Percentiles rank a stretch among this genome's conserved stretches.
These are phyloP conservation scores for Calcarius lapponicus DNA, from an alignment of 2,797 vertebrate genomes.

Conservation along the genomic window DNA sequence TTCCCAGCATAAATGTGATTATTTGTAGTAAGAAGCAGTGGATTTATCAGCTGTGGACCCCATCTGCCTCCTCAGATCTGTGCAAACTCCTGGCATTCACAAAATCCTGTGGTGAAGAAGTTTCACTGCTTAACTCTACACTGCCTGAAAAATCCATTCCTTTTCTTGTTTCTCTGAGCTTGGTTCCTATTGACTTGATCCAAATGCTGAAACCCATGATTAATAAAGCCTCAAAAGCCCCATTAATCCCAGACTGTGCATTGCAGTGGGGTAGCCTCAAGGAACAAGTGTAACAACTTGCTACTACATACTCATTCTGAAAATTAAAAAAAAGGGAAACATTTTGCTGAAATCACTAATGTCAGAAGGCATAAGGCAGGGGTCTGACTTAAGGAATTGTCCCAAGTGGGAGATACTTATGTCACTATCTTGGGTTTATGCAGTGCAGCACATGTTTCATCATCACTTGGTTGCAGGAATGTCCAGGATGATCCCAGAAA, in stretches of 20 bases:
- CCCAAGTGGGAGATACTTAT: fast-evolving
- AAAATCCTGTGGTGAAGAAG: background rate
- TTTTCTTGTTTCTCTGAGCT: background rate
- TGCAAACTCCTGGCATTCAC: background rate
- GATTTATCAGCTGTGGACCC: background rate
- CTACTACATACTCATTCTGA: background rate
- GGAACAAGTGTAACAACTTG: background rate
- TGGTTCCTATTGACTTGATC: background rate
- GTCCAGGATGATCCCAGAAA: background rate
- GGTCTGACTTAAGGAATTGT: background rate
- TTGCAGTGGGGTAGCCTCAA: background rate
- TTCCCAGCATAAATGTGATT: background rate
- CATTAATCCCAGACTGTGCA: too few species aligned
- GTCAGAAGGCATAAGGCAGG: background rate
- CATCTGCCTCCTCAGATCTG: background rate
- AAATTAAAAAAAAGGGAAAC: background rate
- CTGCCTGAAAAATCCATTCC: background rate
- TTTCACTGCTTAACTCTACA: background rate
- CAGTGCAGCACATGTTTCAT: background rate
- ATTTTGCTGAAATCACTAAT: background rate
- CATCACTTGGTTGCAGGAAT: background rate
- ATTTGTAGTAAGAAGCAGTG: background rate
- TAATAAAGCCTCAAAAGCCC: background rate
- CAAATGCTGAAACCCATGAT: background rate
- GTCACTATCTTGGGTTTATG: background rate